Evolutionary conservation across 2,888 invertebrate species (phyloP), one percentile per base, ranked within the genome.

Genomic region (Ptychoptera albimana): DNA sequence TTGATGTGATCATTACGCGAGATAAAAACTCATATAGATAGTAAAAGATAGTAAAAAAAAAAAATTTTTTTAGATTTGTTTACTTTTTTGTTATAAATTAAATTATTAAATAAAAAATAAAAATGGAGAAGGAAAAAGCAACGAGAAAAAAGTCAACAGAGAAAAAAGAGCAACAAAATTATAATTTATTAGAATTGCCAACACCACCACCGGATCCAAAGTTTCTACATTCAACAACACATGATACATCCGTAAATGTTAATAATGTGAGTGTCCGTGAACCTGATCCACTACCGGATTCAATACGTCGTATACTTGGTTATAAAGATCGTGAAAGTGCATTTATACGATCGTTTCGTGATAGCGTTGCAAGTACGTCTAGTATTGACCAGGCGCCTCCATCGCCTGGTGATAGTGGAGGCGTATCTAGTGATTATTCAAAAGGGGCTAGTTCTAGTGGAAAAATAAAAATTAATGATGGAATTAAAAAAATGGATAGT

Each of bases 321-420:
- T 51, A 56, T 50, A 53, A 55, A 47, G 52, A 58, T 48, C 56
- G 56, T 2, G 53, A 57, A 45, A 53, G 54, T 30, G 55, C 53
- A 38, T 58, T 57, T 46, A 52, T 57, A 32, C 54, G 52, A 48
- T 46, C 49, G 14, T 52, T 61, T 38, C 57, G 62, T 40, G 53
- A 53, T 7, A 23, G 23, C 7, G 7, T 23, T 23, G 23, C 23
- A 7, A 23, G 23, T 7, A 23, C 23, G 3, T 23, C 23, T 3
- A 23, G 23, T 7, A 23, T 23, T 23, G 23, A 23, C 23, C 23
- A 23, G 23, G 23, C 48, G 50, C 39, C 29, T 45, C 14, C 49
- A 50, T 37, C 45, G 2, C 35, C 55, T 38, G 44, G 46, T 40
- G 8, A 10, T 16, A 14, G 46, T 45, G 29, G 45, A 46, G 11